Base-by-base conservation (phyloP, 2,113 vertebrate genomes). In the Todiramphus chloris region DNA sequence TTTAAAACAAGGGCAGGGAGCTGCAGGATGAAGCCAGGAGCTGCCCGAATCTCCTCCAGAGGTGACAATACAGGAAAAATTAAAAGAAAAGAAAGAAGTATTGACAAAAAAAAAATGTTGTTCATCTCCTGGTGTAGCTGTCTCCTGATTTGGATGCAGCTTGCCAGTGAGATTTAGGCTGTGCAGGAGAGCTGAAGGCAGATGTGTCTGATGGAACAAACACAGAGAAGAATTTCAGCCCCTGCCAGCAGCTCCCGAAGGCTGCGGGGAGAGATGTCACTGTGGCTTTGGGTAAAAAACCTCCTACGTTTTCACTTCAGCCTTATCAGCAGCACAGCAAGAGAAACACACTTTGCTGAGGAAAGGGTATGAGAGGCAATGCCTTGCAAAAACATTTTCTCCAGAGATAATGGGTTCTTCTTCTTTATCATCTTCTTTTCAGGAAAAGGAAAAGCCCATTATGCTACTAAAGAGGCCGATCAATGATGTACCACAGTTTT, bases 131-230 rank as follows among this genome's bases (percentile, higher is more conserved):
- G 2, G 20, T 1, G 11, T 24, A 55, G 51, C 37, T 50, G 53
- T 31, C 1, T 4, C 3, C 5, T 19, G 3, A 2, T 4, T 9
- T 0, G 23, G 51, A 60, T 1, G 5, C 20, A 14, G 39, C 50
- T 64, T 9, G 0, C 31, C 23, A 16, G 31, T 0, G 11, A 43
- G 44, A 43, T 53, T 87, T 31, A 19, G 48, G 53, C 27, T 50
- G 70, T 3, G 13, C 58, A 30, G 51, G 28, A 69, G 44, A 76
- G 44, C 53, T 56, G 67, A 37, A 56, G 33, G 66, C 46, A 60
- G 53, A 59, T 17, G 30, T 16, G 35, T 13, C 33, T 9, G 13
- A 18, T n/a, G 59, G 59, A 73, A 87, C 5, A n/a, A 9, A 60
- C 2, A 3, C 4, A 1, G 70, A 28, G 39, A 18, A 28, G 60